These are phyloP conservation scores for Amiota minor DNA, from an alignment of 2,888 invertebrate species.

Conservation along the genomic window DNA sequence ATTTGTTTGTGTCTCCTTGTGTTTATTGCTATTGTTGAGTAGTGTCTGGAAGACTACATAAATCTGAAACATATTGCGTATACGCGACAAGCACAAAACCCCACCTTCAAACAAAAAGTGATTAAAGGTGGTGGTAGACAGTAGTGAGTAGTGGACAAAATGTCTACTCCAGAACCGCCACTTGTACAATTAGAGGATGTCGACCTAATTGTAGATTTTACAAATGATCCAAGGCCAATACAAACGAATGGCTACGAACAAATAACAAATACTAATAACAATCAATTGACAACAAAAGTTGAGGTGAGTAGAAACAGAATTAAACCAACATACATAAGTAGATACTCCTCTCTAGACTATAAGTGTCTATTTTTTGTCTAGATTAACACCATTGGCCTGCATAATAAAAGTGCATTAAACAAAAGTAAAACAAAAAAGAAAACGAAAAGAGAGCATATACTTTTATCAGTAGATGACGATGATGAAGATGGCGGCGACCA, in stretches of 20 bases:
- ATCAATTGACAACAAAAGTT: conserved; percentile 59
- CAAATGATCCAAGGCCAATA: conserved; percentile 44
- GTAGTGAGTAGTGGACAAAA: conserved; percentile 54
- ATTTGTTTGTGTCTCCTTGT: neutral
- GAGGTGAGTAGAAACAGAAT: conserved; percentile 49
- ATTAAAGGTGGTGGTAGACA: neutral
- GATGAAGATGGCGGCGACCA: conserved; percentile 50
- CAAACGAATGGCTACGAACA: conserved; percentile 30
- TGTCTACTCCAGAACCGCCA: conserved; percentile 79
- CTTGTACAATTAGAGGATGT: conserved; percentile 79
- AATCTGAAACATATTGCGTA: conserved; percentile 27
- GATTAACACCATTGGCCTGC: conserved; percentile 66
- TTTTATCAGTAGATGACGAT: conserved; percentile 61
- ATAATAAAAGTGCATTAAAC: conserved; percentile 46
- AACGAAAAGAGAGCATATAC: conserved; percentile 54
- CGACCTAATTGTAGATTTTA: conserved; percentile 68
- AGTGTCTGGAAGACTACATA: conserved; percentile 37
- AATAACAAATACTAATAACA: conserved; percentile 28
- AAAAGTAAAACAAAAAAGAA: conserved; percentile 59
- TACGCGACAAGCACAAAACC: conserved; percentile 33
- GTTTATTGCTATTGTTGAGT: conserved; percentile 47
- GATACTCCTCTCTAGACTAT: neutral
- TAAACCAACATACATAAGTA: neutral
- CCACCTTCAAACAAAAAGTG: neutral
- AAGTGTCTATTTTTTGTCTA: conserved; percentile 29